phyloP scores from a whole-genome alignment of 2,888 invertebrate species.

The Drosophila helvetica region DNA sequence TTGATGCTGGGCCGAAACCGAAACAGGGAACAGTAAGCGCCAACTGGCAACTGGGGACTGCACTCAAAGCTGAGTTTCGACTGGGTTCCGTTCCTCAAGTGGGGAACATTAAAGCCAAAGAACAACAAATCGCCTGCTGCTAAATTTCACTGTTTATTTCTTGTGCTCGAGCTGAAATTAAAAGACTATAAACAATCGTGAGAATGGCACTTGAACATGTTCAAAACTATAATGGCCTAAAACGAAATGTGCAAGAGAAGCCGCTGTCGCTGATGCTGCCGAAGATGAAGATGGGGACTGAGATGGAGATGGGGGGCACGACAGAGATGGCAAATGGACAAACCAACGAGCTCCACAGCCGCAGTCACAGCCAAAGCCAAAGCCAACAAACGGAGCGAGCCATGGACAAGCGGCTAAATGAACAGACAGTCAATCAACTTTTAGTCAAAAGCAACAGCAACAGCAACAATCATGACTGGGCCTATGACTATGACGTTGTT shows the following conservation, averaged over 20 bases:
- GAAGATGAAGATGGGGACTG: constrained; percentile 5
- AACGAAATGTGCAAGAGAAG: constrained; percentile 70
- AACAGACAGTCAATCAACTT: constrained; percentile 79
- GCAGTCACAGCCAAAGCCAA: constrained; percentile 43
- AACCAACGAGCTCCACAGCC: constrained; percentile 25
- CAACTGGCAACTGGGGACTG: constrained; percentile 28
- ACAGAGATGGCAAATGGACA: constrained; percentile 17
- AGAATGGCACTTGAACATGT: constrained; percentile 77
- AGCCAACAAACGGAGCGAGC: constrained; percentile 67
- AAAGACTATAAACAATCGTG: constrained; percentile 80
- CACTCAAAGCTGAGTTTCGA: constrained; percentile 43
- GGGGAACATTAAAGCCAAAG: constrained; percentile 65
- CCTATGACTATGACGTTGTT: constrained; percentile 42
- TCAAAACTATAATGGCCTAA: constrained; percentile 77
- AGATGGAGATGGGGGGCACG: constrained; percentile 5
- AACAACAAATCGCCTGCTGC: constrained; percentile 69
- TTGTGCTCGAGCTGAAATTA: constrained; percentile 74
- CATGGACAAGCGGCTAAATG: constrained; percentile 73
- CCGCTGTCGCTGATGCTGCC: constrained; percentile 31
- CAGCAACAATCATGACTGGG: constrained; percentile 48
- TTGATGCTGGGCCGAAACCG: background rate
- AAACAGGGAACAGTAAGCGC: constrained; percentile 4
- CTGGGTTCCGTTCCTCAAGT: constrained; percentile 37
- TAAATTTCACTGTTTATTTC: constrained; percentile 77
- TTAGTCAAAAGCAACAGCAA: constrained; percentile 69